Evolutionary conservation across 2,888 invertebrate species (phyloP).

Genomic region (Ophion costatus): DNA sequence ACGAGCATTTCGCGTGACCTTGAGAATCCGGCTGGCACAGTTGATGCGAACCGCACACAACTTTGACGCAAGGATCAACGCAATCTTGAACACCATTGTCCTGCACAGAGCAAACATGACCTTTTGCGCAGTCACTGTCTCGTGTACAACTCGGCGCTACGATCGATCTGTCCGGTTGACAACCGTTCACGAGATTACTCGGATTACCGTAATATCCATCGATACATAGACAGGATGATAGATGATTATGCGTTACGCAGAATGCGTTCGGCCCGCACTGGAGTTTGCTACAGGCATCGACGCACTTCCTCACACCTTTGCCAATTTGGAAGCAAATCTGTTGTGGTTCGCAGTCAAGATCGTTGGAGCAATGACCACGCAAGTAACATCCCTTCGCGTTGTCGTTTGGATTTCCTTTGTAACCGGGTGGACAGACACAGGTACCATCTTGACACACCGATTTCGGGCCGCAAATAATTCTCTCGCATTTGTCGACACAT

Average conservation of each 20-base stretch:
- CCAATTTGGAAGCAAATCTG: conserved; percentile 95
- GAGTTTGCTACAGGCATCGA: conserved; percentile 93
- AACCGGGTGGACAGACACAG: conserved; percentile 92
- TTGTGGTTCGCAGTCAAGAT: conserved; percentile 91
- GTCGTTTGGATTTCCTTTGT: conserved; percentile 90
- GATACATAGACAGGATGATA: conserved; percentile 93
- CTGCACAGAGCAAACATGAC: conserved; percentile 88
- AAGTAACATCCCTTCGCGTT: conserved; percentile 88
- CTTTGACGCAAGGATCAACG: conserved; percentile 90
- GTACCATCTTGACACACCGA: conserved; percentile 92
- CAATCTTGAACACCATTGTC: conserved; percentile 88
- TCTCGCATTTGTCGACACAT: conserved; percentile 91
- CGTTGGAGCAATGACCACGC: conserved; percentile 91
- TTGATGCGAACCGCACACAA: conserved; percentile 93
- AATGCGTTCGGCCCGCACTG: conserved; percentile 96
- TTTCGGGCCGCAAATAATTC: conserved; percentile 91
- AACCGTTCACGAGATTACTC: conserved; percentile 91
- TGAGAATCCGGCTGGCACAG: conserved; percentile 88
- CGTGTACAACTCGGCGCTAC: conserved; percentile 86
- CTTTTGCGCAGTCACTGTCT: conserved; percentile 88
- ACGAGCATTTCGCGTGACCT: conserved; percentile 91
- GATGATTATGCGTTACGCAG: conserved; percentile 93
- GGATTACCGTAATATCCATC: conserved; percentile 94
- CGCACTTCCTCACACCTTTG: conserved; percentile 91
- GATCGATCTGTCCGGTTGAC: conserved; percentile 88